Evolutionary conservation across 2,797 vertebrate species (phyloP), one percentile per base, ranked within the genome.

Genomic region (Valencia hispanica): DNA sequence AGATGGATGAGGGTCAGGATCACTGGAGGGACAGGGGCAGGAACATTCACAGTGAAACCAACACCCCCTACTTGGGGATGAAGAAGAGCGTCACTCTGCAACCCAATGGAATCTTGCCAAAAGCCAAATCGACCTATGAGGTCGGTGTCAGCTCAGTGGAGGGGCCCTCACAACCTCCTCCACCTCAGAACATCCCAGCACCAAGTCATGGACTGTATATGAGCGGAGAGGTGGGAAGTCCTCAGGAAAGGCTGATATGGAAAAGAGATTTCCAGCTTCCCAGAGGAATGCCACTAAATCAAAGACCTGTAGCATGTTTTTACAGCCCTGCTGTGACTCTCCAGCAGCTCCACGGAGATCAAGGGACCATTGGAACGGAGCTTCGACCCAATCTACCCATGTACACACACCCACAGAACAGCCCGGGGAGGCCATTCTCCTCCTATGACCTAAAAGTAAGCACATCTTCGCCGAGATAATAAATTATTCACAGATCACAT

Each of bases 371-470:
- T 53, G 75, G 84, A 0, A 63, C 90, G 0, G 95, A 96, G 72
- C 80, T 93, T 30, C 96, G 96, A 74, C 92, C 95, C 2, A 93
- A 92, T 74, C 89, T 96, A 55, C 96, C 95, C 25, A 94, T 96
- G 92, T 94, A 97, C 85, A 96, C 97, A 92, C 95, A 95, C 77
- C 89, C 95, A 61, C 95, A 97, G 70, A 95, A 96, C 69, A 95
- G 94, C 93, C 97, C 95, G 0, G 95, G 95, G 47, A 92, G 97
- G 94, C 94, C 94, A 0, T 96, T 94, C 83, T 95, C 96, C 77
- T 94, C 95, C 45, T 95, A 96, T 18, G 97, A 96, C 90, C 95
- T 96, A 82, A 98, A 99, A 96, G 98, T 99, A 96, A 78, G 89
- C 66, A 78, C 48, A 57, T 78, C 65, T 74, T 70, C 82, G 20